These are phyloP conservation scores for Mya arenaria DNA, from an alignment of 1,140 invertebrate species.

Conservation along the genomic window DNA sequence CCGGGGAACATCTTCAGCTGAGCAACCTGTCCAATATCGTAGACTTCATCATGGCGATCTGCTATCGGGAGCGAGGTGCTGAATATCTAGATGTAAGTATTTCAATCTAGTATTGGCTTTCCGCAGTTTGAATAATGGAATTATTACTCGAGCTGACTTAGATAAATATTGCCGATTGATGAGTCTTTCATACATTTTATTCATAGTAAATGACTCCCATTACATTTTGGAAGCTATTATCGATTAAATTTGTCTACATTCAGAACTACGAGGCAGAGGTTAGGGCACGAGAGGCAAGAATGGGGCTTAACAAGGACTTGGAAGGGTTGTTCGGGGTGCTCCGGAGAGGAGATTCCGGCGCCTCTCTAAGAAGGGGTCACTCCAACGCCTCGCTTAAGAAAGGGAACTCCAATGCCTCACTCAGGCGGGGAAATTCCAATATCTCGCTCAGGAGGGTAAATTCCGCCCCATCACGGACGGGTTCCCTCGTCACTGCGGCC, in stretches of 20 bases:
- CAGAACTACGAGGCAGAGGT: constrained; percentile 64
- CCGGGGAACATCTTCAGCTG: constrained; percentile 69
- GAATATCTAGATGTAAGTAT: constrained; percentile 65
- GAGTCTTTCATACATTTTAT: too few species aligned
- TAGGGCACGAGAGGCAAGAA: constrained; percentile 48
- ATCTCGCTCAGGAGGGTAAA: not conserved
- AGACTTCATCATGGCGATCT: constrained; percentile 74
- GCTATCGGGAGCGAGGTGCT: constrained; percentile 68
- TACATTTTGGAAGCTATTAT: too few species aligned
- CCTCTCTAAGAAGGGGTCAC: too few species aligned
- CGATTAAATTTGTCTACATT: too few species aligned
- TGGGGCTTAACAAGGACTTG: constrained; percentile 59
- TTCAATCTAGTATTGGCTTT: too few species aligned
- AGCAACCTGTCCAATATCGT: constrained; percentile 64
- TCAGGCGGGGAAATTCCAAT: too few species aligned
- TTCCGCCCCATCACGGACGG: not conserved
- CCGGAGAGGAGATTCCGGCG: constrained; percentile 31
- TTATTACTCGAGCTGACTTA: too few species aligned
- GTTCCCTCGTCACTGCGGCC: not conserved
- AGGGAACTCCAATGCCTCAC: too few species aligned
- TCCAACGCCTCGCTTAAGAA: too few species aligned
- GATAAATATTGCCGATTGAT: too few species aligned
- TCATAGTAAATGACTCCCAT: too few species aligned
- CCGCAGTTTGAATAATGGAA: too few species aligned
- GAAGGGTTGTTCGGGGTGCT: constrained; percentile 60